Evolutionary conservation across 1,140 invertebrate genomes (phyloP), one percentile per base, ranked within the genome.

Genomic region (Magallana angulata): DNA sequence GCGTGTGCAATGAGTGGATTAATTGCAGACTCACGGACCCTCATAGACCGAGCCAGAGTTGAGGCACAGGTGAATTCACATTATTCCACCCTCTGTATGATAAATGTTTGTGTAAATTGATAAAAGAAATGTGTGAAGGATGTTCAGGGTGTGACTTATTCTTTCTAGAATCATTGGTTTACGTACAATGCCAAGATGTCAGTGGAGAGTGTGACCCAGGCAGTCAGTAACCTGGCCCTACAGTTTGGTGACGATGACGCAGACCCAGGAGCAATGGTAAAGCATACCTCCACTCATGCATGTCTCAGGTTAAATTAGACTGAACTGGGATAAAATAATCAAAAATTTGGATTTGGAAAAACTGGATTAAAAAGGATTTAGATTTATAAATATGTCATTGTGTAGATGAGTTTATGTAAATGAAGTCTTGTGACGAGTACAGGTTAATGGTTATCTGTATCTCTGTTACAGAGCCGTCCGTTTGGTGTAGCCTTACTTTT

Each of bases 201-300:
- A 12, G 98, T 99, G 2, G 99, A 99, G 95, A 99, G 98, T 57
- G 98, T 99, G 87, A 98, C 99, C 7, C 98, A 99, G 94, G 98
- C 99, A 76, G 99, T 99, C 0, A 99, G 98, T 12, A 99, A 99
- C 94, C 95, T 99, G 87, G 99, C 99, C 59, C 98, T 99, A 93
- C 98, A 99, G 92, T 99, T 99, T 96, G 99, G 99, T 16, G 98
- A 99, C 94, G 98, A 98, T 92, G 98, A 98, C 95, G 97, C 97
- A 92, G 98, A 99, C 95, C 98, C 98, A 90, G 96, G 95, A 89
- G 98, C 98, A n/a, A 99, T 99, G 98, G 96, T 96, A 91, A 57
- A n/a, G 16, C 18, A n/a, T 80, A 18, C 18, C 16, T 18, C 7
- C 12, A 48, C 36, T 48, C 36, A 48, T 48, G 36, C 36, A 48